Base-by-base conservation (phyloP, 1,140 invertebrate species). In the Trichonephila inaurata region DNA sequence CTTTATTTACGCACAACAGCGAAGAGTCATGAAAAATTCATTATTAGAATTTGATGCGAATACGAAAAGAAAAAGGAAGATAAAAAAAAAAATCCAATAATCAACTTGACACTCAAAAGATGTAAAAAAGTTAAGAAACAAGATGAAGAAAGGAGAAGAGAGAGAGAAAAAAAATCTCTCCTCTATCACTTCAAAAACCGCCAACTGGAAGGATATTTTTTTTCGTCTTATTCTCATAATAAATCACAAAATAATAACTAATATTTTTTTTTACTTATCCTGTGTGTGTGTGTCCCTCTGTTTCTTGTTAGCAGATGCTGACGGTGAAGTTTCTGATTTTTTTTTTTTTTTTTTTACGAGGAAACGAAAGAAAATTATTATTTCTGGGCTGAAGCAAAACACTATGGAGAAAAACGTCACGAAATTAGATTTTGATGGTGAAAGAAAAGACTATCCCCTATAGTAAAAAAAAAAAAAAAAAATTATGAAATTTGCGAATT, bases 361-460 rank as follows among this genome's bases (percentile, higher is more conserved):
- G 51, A 16, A 28, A 33, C 19, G 24, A 33, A 87, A 87, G 24
- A 69, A 89, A 89, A 89, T 66, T 24, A 87, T 87, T 87, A 87
- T 87, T 87, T 62, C 85, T 21, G 18, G 8, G 19, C 33, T 14
- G 18, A 40, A 44, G 21, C 28, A n/a, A 51, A 72, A 72, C 16
- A 89, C 33, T 51, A 51, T 51, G 44, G 44, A 51, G 44, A 51
- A 51, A 51, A 24, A 58, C 33, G 14, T 51, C 24, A 19, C 64
- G 28, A 89, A 89, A 89, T 72, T 89, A 89, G 87, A 89, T 89
- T 89, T 89, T 89, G 87, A 89, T 89, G 87, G 44, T 51, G 44
- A 51, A 21, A 12, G 28, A 28, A 51, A 72, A 72, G 85, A 33
- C 24, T 21, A n/a, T 61, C 51, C 18, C 60, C 28, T 4, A 5